Base-by-base conservation (phyloP, 2,113 vertebrate genomes). In the Anoplopoma fimbria region DNA sequence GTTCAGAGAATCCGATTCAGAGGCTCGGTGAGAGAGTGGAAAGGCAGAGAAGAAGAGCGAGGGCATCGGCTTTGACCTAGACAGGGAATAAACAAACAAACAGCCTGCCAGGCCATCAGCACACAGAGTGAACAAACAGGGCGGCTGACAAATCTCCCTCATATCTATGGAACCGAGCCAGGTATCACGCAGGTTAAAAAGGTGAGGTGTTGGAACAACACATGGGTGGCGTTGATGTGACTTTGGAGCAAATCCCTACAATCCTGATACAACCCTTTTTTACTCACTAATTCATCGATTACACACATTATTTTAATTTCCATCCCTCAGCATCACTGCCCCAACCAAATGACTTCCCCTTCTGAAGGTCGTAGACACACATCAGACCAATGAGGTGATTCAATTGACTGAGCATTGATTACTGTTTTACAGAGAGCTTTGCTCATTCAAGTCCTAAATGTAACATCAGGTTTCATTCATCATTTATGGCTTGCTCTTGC, bases 71-170 rank as follows among this genome's bases (percentile, higher is more conserved):
- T 90, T 90, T 93, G 91, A 94, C 91, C 93, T 88, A 86, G 88
- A 92, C 90, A 63, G 77, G 68, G 77, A 90, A 81, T 87, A 86
- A 93, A 89, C 92, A 94, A 93, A 93, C 90, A 93, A 87, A 90
- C 91, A 86, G 67, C 78, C 81, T 87, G 90, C 82, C 81, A 89
- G 87, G 81, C 69, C 87, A 89, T 93, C 89, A 83, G 89, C 81
- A 85, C 87, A 87, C 79, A 85, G 80, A 40, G 72, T 9, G 81
- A 88, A 88, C 89, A 93, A 92, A 91, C 89, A 92, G 75, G 58
- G 79, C 74, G 58, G 75, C 83, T 86, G 79, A 88, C 81, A 90
- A 89, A 92, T 91, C 90, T 88, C 81, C 68, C 87, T 77, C 67
- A 71, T 79, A 90, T 92, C 90, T 77, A 40, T 87, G 89, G 88